A percentile compares a stretch with the other conserved stretches of the same genome.
These are phyloP conservation scores for Psix sp. DNA, from an alignment of 1,140 invertebrate species.

Conservation along the genomic window DNA sequence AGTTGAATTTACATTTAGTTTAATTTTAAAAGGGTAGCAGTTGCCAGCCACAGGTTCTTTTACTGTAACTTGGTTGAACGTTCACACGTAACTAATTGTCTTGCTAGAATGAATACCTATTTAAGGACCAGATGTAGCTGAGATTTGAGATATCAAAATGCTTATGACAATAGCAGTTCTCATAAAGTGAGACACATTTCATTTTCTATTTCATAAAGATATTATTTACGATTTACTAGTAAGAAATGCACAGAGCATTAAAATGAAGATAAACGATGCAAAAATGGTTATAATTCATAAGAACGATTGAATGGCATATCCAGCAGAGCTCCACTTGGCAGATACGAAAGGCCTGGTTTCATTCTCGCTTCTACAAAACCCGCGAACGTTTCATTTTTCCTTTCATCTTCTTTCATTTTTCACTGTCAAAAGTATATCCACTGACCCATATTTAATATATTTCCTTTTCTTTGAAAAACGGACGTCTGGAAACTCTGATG, in stretches of 20 bases:
- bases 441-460: constrained; percentile 59
- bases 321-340: constrained; percentile 46
- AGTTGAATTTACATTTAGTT: too few species aligned
- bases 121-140: too few species aligned
- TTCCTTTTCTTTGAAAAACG: constrained; percentile 21
- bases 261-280: constrained; percentile 60
- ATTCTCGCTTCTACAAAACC: constrained; percentile 27
- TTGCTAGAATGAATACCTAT: too few species aligned
- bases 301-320: constrained; percentile 41
- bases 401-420: constrained; percentile 60
- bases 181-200: constrained; percentile 49
- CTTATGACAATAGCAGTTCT: constrained; percentile 51
- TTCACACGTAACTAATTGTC: too few species aligned
- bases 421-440: constrained; percentile 32
- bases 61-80: too few species aligned
- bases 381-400: constrained; percentile 41
- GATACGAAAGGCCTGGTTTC: constrained; percentile 19
- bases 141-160: constrained; percentile 43
- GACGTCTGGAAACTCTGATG: constrained; percentile 11
- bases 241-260: constrained; percentile 17
- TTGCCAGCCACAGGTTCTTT: too few species aligned
- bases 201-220: constrained; percentile 52
- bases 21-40: too few species aligned
- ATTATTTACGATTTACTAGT: constrained; percentile 67
- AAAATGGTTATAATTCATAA: constrained; percentile 68